phyloP scores from a whole-genome alignment of 2,797 vertebrate genomes.

The Cheirogaleus major region DNA sequence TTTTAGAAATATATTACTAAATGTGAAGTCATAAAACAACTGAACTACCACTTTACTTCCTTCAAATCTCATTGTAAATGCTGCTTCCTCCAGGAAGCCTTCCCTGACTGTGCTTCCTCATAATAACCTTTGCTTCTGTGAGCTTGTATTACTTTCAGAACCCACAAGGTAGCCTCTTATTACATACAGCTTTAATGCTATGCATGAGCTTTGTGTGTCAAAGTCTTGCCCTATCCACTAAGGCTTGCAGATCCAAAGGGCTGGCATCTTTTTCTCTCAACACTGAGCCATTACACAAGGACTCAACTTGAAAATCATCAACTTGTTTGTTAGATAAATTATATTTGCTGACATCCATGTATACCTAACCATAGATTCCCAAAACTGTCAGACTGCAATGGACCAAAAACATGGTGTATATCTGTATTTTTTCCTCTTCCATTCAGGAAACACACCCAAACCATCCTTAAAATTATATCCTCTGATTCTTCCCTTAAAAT shows the following conservation, averaged over 20 bases:
- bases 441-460: background rate
- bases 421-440: background rate
- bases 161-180: background rate
- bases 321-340: background rate
- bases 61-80: background rate
- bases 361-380: background rate
- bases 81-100: background rate
- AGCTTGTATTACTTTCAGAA: background rate
- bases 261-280: background rate
- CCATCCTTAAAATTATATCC: background rate
- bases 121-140: background rate
- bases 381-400: background rate
- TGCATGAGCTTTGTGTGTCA: background rate
- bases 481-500: background rate
- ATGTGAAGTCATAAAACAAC: background rate
- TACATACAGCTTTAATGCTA: background rate
- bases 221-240: background rate
- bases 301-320: conserved; percentile 13
- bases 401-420: background rate
- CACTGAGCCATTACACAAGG: background rate
- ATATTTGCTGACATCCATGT: background rate
- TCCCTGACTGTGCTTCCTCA: background rate
- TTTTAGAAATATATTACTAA: conserved; percentile 19
- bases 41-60: background rate
- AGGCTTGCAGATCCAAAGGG: background rate